phyloP scores from a whole-genome alignment of 2,113 vertebrate genomes.

The Eurypyga helias region DNA sequence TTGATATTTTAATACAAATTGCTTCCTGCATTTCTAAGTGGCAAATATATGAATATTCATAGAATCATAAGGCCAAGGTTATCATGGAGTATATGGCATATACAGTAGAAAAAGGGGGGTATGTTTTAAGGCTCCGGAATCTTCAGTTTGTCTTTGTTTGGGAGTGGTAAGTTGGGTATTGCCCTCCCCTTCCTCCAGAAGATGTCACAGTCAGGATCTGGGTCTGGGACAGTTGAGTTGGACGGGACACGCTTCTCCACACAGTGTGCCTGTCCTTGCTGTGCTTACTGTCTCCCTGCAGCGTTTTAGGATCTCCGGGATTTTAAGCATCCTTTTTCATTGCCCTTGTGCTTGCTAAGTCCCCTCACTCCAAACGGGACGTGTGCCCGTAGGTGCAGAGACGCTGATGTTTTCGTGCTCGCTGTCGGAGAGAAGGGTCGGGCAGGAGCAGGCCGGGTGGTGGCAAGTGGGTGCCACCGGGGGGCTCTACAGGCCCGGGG shows the following conservation, averaged over 20 bases:
- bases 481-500: slow-evolving; percentile 53
- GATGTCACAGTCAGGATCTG: background rate
- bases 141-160: background rate
- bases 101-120: background rate
- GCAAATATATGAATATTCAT: slow-evolving; percentile 57
- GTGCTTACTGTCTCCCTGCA: accelerated
- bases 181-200: background rate
- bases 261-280: accelerated
- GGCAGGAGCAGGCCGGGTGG: background rate
- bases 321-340: background rate
- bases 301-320: background rate
- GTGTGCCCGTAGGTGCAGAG: background rate
- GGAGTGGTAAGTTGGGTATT: background rate
- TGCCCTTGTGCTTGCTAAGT: background rate
- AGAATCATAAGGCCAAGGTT: background rate
- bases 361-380: background rate
- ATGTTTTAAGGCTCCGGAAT: background rate
- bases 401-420: background rate
- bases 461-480: slow-evolving; percentile 40
- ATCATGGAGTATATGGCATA: background rate
- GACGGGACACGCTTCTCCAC: accelerated
- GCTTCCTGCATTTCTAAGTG: slow-evolving; percentile 43
- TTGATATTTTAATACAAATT: slow-evolving; percentile 58
- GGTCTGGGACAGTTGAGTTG: background rate
- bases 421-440: background rate